These are phyloP conservation scores for Mylabris phalerata DNA, from an alignment of 1,140 invertebrate species.

Conservation along the genomic window DNA sequence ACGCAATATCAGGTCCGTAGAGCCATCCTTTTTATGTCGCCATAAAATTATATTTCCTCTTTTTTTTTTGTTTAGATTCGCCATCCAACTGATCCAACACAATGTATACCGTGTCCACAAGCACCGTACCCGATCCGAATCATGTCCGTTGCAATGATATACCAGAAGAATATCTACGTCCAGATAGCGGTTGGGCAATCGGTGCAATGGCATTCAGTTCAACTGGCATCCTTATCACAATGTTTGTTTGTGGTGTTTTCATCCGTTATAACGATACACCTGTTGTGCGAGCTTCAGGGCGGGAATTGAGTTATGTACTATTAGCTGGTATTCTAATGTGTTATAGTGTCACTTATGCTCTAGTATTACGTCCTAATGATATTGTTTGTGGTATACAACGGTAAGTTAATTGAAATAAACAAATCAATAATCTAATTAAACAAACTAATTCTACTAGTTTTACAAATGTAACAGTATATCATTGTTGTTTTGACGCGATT, in stretches of 20 bases:
- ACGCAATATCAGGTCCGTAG: conserved; percentile 73
- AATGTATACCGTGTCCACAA: conserved; percentile 72
- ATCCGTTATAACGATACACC: conserved; percentile 71
- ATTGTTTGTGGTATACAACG: conserved; percentile 69
- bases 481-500: too few species aligned
- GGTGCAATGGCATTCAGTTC: conserved; percentile 78
- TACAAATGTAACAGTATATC: not conserved
- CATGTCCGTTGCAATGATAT: conserved; percentile 71
- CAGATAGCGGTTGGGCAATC: conserved; percentile 80
- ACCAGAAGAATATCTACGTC: conserved; percentile 74
- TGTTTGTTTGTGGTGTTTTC: conserved; percentile 62
- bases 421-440: not conserved
- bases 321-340: conserved; percentile 83
- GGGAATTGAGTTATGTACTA: conserved; percentile 83
- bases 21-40: not conserved
- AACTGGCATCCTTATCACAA: conserved; percentile 69
- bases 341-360: conserved; percentile 78
- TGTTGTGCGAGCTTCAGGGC: conserved; percentile 81
- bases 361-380: conserved; percentile 70
- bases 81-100: conserved; percentile 69
- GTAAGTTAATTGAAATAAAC: conserved; percentile 43
- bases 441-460: too few species aligned
- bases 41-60: not conserved
- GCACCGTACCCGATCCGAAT: conserved; percentile 70
- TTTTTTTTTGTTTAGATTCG: conserved; percentile 55